Conservation (phyloP, 2,888 invertebrate genomes). For the Allolobophora icterica region DNA sequence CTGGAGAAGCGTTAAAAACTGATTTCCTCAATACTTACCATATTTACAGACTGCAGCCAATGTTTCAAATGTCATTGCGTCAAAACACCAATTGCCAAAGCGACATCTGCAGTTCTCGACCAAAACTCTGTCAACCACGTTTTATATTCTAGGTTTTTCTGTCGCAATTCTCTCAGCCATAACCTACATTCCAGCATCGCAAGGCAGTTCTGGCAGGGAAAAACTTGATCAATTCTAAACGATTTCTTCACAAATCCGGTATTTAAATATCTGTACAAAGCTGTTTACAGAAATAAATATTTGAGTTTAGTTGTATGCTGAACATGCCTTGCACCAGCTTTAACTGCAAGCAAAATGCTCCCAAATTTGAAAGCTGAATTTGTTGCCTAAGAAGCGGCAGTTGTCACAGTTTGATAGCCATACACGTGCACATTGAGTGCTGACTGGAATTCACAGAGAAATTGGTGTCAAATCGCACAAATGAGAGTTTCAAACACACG, state of each 20-base stretch:
- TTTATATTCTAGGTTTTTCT: background rate
- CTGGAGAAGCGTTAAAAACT: background rate
- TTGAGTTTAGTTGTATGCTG: background rate
- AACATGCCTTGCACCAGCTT: background rate
- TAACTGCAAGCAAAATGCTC: background rate
- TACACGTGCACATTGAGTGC: background rate
- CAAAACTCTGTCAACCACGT: background rate
- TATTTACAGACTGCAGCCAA: conserved; percentile 3
- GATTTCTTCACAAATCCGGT: too few relatives aligned
- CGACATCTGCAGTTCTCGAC: background rate
- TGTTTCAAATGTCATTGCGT: background rate
- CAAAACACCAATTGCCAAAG: background rate
- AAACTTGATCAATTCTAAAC: background rate
- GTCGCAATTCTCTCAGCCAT: background rate
- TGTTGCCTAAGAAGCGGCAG: background rate
- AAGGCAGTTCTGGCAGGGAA: background rate
- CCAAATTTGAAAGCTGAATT: too few relatives aligned
- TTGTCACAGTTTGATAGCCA: too few relatives aligned
- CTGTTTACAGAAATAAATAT: background rate
- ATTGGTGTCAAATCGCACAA: background rate
- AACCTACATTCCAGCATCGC: background rate
- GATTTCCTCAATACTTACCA: background rate
- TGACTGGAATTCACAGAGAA: background rate
- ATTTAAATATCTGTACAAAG: background rate
- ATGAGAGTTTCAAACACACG: background rate